Conservation (phyloP, 2,888 invertebrate genomes). For the Bruchidius siliquastri region DNA sequence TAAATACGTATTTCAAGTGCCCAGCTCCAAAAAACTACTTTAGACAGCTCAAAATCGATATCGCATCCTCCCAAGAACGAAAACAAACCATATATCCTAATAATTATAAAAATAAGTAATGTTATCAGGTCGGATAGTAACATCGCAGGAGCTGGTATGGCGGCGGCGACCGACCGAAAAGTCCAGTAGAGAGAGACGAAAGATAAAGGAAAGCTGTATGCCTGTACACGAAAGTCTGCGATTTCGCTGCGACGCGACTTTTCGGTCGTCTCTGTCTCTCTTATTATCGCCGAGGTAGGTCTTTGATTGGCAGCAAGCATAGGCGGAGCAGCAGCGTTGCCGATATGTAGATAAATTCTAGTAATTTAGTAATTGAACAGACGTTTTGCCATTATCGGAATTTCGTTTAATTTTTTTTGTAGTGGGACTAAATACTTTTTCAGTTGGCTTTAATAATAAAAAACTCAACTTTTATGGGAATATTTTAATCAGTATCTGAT, state of each 20-base stretch:
- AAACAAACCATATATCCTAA: constrained; percentile 27
- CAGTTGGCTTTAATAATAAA: no score
- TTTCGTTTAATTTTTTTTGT: no score
- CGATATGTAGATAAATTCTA: constrained; percentile 23
- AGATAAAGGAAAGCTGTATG: constrained; percentile 44
- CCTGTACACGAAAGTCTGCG: constrained; percentile 44
- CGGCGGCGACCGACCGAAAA: constrained; percentile 41
- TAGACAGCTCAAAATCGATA: not conserved
- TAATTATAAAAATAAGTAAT: constrained; percentile 31
- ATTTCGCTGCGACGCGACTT: constrained; percentile 26
- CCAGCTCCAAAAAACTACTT: not conserved
- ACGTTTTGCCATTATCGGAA: no score
- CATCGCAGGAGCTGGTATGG: constrained; percentile 25
- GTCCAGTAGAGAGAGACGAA: constrained; percentile 41
- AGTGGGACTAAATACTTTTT: no score
- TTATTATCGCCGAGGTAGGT: constrained; percentile 21
- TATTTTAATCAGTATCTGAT: no score
- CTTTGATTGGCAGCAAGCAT: constrained; percentile 16
- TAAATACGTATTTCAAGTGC: not conserved
- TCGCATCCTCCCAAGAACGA: constrained; percentile 9
- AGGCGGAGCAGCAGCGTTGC: constrained; percentile 41
- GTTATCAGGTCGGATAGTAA: constrained; percentile 38
- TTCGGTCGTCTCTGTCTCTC: constrained; percentile 30
- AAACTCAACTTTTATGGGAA: no score
- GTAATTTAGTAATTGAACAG: not conserved